Conservation (phyloP, 2,797 vertebrate species). For the Centroberyx gerrardi region DNA sequence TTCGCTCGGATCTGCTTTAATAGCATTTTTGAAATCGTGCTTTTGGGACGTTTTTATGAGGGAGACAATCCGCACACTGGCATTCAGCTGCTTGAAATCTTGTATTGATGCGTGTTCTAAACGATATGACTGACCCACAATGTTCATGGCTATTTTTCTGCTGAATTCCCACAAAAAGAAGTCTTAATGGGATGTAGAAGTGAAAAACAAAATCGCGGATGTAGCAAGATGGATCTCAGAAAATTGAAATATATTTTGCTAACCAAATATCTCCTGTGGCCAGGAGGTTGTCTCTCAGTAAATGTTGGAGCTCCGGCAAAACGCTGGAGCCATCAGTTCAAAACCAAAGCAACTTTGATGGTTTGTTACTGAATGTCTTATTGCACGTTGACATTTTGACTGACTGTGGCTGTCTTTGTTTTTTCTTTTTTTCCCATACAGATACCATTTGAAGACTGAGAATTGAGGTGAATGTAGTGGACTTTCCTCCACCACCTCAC, state of each 20-base stretch:
- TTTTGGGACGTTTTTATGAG: too few species aligned
- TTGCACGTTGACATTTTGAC: slow-evolving; percentile 1
- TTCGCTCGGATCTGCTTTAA: background rate
- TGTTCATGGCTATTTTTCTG: background rate
- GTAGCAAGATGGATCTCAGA: background rate
- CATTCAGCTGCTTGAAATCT: background rate
- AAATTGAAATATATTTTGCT: background rate
- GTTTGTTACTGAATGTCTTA: background rate
- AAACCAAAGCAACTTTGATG: background rate
- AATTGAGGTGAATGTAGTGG: slow-evolving; percentile 18
- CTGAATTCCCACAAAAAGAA: background rate
- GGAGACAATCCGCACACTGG: background rate
- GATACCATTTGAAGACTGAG: slow-evolving; percentile 35
- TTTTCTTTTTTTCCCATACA: slow-evolving; percentile 37
- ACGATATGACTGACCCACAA: background rate
- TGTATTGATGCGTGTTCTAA: background rate
- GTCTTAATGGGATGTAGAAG: background rate
- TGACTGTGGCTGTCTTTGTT: slow-evolving; percentile 2
- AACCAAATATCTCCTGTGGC: background rate
- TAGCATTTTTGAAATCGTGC: background rate
- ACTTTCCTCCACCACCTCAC: slow-evolving; percentile 6
- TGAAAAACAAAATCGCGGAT: background rate
- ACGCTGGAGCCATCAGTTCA: background rate
- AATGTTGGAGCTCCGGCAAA: background rate
- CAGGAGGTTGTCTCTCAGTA: background rate